Conservation (phyloP, 1,140 invertebrate species). For the Hestina assimilis region DNA sequence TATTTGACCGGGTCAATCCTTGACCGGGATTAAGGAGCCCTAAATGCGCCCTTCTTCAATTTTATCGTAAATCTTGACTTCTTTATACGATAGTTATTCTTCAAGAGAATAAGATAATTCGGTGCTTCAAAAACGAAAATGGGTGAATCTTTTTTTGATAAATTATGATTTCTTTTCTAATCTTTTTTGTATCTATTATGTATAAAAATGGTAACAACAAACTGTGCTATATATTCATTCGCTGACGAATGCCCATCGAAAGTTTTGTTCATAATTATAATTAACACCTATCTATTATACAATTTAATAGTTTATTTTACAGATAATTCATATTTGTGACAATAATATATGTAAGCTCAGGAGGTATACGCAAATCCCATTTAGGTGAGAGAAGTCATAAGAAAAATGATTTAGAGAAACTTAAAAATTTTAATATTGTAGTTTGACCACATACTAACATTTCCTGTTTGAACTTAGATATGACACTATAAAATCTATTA, state of each 20-base stretch:
- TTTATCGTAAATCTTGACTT: conserved; percentile 11
- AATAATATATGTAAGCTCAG: not conserved
- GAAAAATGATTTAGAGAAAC: too few species aligned
- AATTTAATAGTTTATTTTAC: not conserved
- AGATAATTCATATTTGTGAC: conserved; percentile 9
- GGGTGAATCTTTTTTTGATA: too few species aligned
- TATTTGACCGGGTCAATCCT: conserved; percentile 6
- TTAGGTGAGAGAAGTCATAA: too few species aligned
- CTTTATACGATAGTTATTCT: conserved; percentile 2
- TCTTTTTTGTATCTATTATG: too few species aligned
- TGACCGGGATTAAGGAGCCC: conserved; percentile 11
- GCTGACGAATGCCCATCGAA: conserved; percentile 23
- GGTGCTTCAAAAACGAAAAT: not conserved
- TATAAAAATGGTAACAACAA: conserved; percentile 20
- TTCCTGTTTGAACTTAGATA: not conserved
- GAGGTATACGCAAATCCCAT: not conserved
- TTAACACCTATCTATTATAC: conserved; percentile 40
- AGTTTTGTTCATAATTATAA: conserved; percentile 56
- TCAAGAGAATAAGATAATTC: not conserved
- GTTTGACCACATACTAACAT: not conserved
- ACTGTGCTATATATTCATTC: conserved; percentile 1
- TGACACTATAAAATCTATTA: not conserved
- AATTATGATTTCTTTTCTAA: too few species aligned
- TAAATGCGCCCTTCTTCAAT: not conserved
- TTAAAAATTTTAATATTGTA: too few species aligned